Evolutionary conservation across 2,888 invertebrate genomes (phyloP), one percentile per base, ranked within the genome.

Genomic region (Hirtodrosophila confusa): DNA sequence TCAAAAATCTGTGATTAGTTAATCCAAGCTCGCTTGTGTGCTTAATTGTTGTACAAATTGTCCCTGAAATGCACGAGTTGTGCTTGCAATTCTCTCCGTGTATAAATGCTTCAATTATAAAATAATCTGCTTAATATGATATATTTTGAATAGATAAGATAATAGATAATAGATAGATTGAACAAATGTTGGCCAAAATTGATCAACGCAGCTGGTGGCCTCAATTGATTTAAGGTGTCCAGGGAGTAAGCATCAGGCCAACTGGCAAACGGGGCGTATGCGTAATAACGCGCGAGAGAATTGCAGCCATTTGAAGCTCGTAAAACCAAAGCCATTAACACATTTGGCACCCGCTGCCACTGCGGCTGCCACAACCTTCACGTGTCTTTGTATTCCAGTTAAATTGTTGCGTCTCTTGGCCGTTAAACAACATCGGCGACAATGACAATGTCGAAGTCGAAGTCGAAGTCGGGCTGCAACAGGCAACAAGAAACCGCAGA

Each of bases 361-460:
- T 27, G 31, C 36, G 29, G 12, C 36, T 27, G n/a, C 36, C 29
- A 4, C 24, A 24, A 12, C 12, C 43, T 50, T 24, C 9, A 4
- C 48, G 4, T 43, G 24, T 12, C 12, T 44, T 44, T 64, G 41
- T 69, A 60, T 72, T 55, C 68, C 71, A 69, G 40, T 66, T 62
- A 57, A 53, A 72, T 44, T 65, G 61, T 69, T 69, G 69, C 58
- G 61, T 64, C 61, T 63, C 35, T 56, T 41, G 31, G 31, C 31
- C 31, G 9, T 31, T 31, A 7, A 31, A 31, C 31, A 9, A 31
- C 66, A 63, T 49, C 67, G 57, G 55, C 78, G 73, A 75, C 78
- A 84, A 68, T 80, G 80, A 65, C 78, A 78, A 69, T 73, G 80
- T 68, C 65, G 53, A 69, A 70, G 80, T 68, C 40, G 51, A 8